Evolutionary conservation across 1,140 invertebrate genomes (phyloP).

Genomic region (Papilio machaon): DNA sequence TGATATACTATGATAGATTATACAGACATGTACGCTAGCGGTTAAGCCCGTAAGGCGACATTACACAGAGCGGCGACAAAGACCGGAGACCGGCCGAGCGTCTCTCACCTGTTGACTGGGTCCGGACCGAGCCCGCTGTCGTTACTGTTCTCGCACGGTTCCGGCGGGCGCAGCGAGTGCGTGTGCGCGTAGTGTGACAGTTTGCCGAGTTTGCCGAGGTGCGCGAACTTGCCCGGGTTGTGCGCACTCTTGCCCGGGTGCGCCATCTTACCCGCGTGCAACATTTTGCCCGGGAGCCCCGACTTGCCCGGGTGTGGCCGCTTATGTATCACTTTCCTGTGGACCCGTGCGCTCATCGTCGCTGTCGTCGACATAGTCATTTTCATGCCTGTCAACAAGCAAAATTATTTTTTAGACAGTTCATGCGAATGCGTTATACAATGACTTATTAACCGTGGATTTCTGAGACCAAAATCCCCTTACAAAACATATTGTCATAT

Average conservation of each 20-base stretch:
- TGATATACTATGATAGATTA: slow-evolving; percentile 5
- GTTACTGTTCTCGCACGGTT: slow-evolving; percentile 90
- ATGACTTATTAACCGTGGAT: neutral
- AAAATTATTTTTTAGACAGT: slow-evolving; percentile 46
- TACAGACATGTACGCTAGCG: slow-evolving; percentile 16
- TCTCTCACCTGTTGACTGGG: slow-evolving; percentile 78
- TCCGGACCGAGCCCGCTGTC: slow-evolving; percentile 92
- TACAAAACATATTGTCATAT: too few relatives aligned
- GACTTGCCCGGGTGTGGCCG: slow-evolving; percentile 75
- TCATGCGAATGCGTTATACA: slow-evolving; percentile 9
- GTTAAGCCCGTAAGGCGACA: slow-evolving; percentile 22
- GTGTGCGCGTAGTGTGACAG: slow-evolving; percentile 71
- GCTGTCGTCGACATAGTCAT: slow-evolving; percentile 87
- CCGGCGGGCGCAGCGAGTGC: slow-evolving; percentile 70
- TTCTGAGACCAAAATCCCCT: neutral
- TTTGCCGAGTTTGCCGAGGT: slow-evolving; percentile 75
- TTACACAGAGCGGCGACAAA: slow-evolving; percentile 9
- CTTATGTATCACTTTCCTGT: slow-evolving; percentile 84
- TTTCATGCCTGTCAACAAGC: slow-evolving; percentile 83
- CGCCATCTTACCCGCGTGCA: slow-evolving; percentile 60
- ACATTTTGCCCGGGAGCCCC: slow-evolving; percentile 78
- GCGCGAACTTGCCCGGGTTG: slow-evolving; percentile 73
- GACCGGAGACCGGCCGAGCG: slow-evolving; percentile 12
- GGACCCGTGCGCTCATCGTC: slow-evolving; percentile 84
- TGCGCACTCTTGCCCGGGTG: slow-evolving; percentile 75